Base-by-base conservation (phyloP, 2,113 vertebrate species). In the Camelus bactrianus region DNA sequence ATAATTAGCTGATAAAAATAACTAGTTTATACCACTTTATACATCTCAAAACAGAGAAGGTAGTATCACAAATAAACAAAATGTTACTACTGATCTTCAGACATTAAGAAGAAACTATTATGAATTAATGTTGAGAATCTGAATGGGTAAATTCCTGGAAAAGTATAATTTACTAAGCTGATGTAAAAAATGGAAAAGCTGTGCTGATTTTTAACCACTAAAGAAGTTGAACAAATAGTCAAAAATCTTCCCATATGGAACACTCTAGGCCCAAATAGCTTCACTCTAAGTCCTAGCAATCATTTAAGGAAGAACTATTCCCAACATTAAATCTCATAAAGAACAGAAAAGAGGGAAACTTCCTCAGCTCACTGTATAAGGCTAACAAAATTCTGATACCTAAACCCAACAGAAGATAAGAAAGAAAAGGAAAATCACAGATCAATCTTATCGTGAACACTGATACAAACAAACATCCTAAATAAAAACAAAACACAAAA, bases 121-220 rank as follows among this genome's bases (percentile, higher is more conserved):
- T 35, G 26, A 89, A 80, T 76, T 77, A 92, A 89, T 69, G 16
- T 35, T 13, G 90, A 92, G 20, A 73, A 87, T 73, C 73, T 82
- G 1, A 70, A 82, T 28, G 32, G 48, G 22, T 46, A 95, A 86
- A 62, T 79, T 88, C 26, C 69, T 52, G 54, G 38, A 85, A 87
- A 69, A 72, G 28, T 85, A 13, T 83, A 67, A 80, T 72, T 87
- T 69, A 75, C 89, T 91, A 75, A 95, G 73, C 17, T 38, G n/a
- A 92, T 54, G 60, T 82, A 56, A 86, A 48, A 77, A 83, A 54
- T 5, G 69, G 35, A 84, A 50, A 90, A 84, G 28, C 48, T 84
- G 20, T 35, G 64, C 3, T 76, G 10, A 83, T 87, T 80, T 93
- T 92, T 89, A 69, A 28, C 9, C n/a, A 80, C 38, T 42, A 42